These are phyloP conservation scores for Myiopsitta monachus DNA, from an alignment of 2,113 vertebrate species.

Conservation along the genomic window DNA sequence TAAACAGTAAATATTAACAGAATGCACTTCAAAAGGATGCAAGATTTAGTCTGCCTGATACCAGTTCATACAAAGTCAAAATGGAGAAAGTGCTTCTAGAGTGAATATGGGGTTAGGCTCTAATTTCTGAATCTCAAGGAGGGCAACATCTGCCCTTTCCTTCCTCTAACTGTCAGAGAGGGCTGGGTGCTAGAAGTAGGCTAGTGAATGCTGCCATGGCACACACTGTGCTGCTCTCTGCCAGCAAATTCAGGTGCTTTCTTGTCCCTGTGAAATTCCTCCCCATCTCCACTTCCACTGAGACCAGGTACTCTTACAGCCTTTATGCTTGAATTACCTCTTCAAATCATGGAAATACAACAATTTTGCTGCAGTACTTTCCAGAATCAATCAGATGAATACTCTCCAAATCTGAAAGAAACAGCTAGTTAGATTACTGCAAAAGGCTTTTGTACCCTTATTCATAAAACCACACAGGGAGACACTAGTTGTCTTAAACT, in stretches of 20 bases:
- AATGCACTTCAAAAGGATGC: neutral
- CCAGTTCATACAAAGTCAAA: neutral
- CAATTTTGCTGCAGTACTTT: neutral
- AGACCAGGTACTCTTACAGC: neutral
- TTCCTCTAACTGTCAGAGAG: neutral
- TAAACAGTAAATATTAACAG: slow-evolving; percentile 6
- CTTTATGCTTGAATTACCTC: neutral
- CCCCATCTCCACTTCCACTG: neutral
- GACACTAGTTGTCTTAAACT: neutral
- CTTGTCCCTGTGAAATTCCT: neutral
- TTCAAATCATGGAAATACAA: neutral
- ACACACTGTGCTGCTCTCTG: neutral
- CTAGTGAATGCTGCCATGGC: neutral
- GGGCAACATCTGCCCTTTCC: neutral
- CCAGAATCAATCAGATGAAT: neutral
- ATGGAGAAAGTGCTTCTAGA: neutral
- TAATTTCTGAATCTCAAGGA: neutral
- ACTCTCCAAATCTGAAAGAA: neutral
- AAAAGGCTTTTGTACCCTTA: neutral
- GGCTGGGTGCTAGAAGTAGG: neutral
- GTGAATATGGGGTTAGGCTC: neutral
- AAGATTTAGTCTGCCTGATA: neutral
- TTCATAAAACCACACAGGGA: neutral
- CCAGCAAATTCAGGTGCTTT: neutral
- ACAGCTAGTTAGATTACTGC: neutral